These are phyloP conservation scores for Homarus gammarus DNA, from an alignment of 2,888 invertebrate genomes.

Conservation along the genomic window DNA sequence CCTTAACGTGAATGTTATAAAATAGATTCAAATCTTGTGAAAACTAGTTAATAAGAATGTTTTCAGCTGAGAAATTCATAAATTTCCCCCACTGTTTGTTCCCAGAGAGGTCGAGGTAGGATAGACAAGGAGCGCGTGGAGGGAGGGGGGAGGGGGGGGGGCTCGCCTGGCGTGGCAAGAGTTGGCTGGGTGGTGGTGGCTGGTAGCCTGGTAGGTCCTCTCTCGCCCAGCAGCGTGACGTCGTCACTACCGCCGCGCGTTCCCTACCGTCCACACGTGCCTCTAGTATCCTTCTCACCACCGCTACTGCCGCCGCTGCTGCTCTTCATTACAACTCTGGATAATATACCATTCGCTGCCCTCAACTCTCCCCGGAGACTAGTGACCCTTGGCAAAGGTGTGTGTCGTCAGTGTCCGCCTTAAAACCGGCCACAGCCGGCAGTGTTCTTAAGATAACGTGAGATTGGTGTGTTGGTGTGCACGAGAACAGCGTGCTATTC, in stretches of 20 bases:
- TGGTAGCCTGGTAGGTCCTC: background rate
- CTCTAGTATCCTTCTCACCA: constrained; percentile 29
- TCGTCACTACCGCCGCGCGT: constrained; percentile 39
- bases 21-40: too few relatives aligned
- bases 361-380: too few relatives aligned
- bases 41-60: too few relatives aligned
- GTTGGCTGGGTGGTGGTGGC: background rate
- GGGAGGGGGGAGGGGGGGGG: too few relatives aligned
- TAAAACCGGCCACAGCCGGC: background rate
- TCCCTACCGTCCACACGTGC: constrained; percentile 62
- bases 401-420: background rate
- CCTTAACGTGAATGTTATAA: too few relatives aligned
- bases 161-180: background rate
- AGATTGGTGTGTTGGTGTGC: background rate
- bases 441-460: background rate
- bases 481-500: background rate
- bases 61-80: too few relatives aligned
- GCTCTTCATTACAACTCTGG: background rate
- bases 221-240: constrained; percentile 50
- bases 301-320: background rate
- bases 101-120: background rate
- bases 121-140: background rate
- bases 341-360: background rate
- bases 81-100: too few relatives aligned
- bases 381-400: background rate